Evolutionary conservation across 2,113 vertebrate species (phyloP), one percentile per base, ranked within the genome.

Genomic region (Malurus elegans): DNA sequence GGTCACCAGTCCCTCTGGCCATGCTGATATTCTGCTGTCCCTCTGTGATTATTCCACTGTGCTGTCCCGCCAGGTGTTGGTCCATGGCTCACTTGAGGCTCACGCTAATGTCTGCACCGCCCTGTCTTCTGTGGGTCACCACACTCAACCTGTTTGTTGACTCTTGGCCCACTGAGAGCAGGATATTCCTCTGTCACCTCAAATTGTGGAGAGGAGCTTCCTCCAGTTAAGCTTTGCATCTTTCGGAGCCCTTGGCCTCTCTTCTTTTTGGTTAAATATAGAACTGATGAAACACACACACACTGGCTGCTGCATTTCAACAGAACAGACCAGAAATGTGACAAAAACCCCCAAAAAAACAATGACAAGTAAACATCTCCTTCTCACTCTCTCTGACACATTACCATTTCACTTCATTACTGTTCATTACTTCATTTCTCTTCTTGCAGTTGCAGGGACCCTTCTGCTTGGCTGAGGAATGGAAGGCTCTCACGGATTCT

Each of bases 291-390:
- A 53, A n/a, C 13, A 58, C 38, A 45, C 8, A 38, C 7, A 18
- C 12, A 51, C 10, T 53, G 45, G 6, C 19, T 91, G 8, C 11
- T 86, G 18, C n/a, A 45, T 58, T 69, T 31, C 50, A 69, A 24
- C 21, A 66, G 25, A 65, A 18, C 26, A 40, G 45, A 61, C 31
- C 29, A 44, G 48, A 86, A 74, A 16, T 53, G 17, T 28, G 20
- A 58, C 19, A 32, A 18, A 9, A 2, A 0, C 1, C 10, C 8
- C 28, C 14, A 14, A 4, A 3, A 42, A 86, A 31, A 7, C 2
- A 31, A 85, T 69, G n/a, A 58, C 5, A 50, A 48, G 21, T 32
- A 54, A 47, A 34, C 13, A 42, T 12, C 14, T 85, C 29, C 21
- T 42, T 48, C 47, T 82, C 26, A 14, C 12, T 71, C 25, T 48